Percentiles rank a stretch among this genome's conserved stretches.
These are phyloP conservation scores for Philopotamus ludificatus DNA, from an alignment of 1,140 invertebrate genomes.

Conservation along the genomic window DNA sequence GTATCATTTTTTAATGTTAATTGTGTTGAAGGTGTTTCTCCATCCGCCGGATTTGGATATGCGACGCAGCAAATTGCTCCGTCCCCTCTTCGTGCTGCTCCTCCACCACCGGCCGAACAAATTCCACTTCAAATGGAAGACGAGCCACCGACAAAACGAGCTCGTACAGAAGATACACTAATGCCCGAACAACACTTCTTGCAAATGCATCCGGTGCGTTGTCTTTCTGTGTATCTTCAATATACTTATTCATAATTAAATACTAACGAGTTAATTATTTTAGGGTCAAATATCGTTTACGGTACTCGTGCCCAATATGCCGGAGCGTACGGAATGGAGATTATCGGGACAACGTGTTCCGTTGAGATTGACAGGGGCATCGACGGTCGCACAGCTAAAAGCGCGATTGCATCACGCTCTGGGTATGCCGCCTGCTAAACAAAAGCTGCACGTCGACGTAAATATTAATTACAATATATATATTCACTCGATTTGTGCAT, in stretches of 20 bases:
- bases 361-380: constrained; percentile 76
- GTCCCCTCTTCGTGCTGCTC: constrained; percentile 24
- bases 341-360: constrained; percentile 88
- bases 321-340: constrained; percentile 94
- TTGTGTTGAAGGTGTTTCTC: constrained; percentile 20
- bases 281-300: constrained; percentile 39
- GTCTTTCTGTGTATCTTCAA: too few species aligned
- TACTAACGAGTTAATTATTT: too few species aligned
- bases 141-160: constrained; percentile 84
- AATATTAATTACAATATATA: constrained; percentile 37
- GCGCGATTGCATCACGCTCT: constrained; percentile 84
- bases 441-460: constrained; percentile 91
- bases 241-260: too few species aligned
- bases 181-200: constrained; percentile 73
- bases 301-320: constrained; percentile 69
- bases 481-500: neutral
- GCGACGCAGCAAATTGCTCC: constrained; percentile 25
- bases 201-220: constrained; percentile 50
- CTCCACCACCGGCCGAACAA: constrained; percentile 52
- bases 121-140: constrained; percentile 65
- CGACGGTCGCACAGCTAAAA: constrained; percentile 85
- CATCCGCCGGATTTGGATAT: constrained; percentile 13
- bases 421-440: constrained; percentile 95
- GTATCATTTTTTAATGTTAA: constrained; percentile 5
- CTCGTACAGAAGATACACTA: constrained; percentile 88